phyloP scores from a whole-genome alignment of 2,113 vertebrate species.

The Zapornia atra region DNA sequence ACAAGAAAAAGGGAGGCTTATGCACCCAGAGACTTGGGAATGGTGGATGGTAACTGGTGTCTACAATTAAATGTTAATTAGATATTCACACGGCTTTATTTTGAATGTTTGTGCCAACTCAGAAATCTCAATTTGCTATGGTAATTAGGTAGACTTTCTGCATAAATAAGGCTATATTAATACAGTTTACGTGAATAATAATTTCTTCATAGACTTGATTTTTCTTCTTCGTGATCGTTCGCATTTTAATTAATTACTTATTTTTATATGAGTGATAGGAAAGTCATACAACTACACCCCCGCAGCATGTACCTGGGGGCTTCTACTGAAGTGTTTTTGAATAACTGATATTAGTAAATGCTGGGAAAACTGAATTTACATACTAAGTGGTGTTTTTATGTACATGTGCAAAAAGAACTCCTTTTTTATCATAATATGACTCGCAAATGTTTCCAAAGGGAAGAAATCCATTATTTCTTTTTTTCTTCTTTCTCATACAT shows the following conservation, averaged over 20 bases:
- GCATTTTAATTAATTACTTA: conserved; percentile 27
- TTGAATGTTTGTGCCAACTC: not conserved
- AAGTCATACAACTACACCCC: not conserved
- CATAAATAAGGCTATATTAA: conserved; percentile 27
- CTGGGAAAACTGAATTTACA: conserved; percentile 2
- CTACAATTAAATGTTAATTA: not conserved
- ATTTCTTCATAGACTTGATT: conserved; percentile 15
- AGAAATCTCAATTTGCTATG: conserved; percentile 26
- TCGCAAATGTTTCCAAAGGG: not conserved
- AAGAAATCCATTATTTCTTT: conserved; percentile 3
- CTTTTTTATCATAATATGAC: conserved; percentile 20
- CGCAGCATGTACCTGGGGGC: not conserved
- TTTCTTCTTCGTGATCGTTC: not conserved
- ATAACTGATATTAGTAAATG: not conserved
- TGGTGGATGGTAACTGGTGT: not conserved
- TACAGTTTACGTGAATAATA: not conserved
- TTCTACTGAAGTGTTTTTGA: not conserved
- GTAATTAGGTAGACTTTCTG: conserved; percentile 5
- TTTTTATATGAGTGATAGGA: not conserved
- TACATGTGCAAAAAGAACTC: not conserved
- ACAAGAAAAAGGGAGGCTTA: not conserved
- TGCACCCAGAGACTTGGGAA: not conserved
- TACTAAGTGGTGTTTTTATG: conserved; percentile 4
- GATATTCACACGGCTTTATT: not conserved
- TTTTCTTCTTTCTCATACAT: not conserved